Conservation (phyloP, 2,797 vertebrate genomes). For the Rhabdomys pumilio region DNA sequence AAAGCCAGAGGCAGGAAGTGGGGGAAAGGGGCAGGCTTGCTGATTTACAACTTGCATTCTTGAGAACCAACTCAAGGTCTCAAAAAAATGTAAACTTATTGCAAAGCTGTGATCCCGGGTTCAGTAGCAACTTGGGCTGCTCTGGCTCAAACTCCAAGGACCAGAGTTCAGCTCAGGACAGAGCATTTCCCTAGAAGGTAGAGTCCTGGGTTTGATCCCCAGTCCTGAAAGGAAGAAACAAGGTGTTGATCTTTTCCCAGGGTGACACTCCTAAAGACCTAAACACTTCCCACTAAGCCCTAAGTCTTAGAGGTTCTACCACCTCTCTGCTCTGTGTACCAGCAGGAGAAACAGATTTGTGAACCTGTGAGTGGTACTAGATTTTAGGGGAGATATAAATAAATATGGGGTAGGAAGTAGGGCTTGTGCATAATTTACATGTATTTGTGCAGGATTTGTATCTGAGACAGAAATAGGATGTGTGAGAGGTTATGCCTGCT, state of each 20-base stretch:
- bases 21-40: no score
- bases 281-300: background rate
- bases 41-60: background rate
- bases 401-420: background rate
- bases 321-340: background rate
- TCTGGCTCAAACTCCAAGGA: background rate
- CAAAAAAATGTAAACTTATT: background rate
- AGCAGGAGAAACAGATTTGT: background rate
- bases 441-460: slow-evolving; percentile 3
- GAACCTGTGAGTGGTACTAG: slow-evolving; percentile 2
- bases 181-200: background rate
- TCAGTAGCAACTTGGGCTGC: background rate
- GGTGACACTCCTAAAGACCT: background rate
- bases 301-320: background rate
- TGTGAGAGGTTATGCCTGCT: background rate
- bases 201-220: background rate
- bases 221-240: background rate
- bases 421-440: background rate
- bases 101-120: background rate
- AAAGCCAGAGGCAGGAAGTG: background rate
- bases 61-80: background rate
- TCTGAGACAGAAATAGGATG: background rate
- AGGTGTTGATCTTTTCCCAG: background rate
- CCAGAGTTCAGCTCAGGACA: background rate
- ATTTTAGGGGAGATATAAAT: background rate